phyloP scores from a whole-genome alignment of 1,140 invertebrate species.

The Drosophila lacertosa region DNA sequence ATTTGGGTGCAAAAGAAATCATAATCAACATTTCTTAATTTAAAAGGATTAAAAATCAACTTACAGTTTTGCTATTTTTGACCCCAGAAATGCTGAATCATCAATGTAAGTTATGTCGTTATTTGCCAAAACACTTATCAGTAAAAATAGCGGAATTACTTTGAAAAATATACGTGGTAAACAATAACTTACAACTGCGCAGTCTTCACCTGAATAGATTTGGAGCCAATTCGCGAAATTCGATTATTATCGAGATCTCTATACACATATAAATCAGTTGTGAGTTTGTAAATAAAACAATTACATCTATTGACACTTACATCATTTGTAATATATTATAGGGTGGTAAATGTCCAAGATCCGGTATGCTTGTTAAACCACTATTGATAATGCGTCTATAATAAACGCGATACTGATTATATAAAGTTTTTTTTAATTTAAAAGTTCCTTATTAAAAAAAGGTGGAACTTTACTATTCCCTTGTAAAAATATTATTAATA shows the following conservation, averaged over 20 bases:
- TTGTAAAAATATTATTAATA: too few species aligned
- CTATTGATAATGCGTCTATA: slow-evolving; percentile 86
- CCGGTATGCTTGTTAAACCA: slow-evolving; percentile 85
- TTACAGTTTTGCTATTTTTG: slow-evolving; percentile 88
- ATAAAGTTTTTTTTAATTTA: too few species aligned
- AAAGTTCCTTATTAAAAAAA: too few species aligned
- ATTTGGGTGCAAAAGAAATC: neutral
- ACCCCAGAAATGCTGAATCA: slow-evolving; percentile 87
- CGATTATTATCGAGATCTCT: slow-evolving; percentile 87
- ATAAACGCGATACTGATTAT: neutral
- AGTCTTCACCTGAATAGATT: slow-evolving; percentile 85
- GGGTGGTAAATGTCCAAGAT: slow-evolving; percentile 84
- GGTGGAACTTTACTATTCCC: too few species aligned
- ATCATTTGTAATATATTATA: slow-evolving; percentile 86
- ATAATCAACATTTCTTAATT: too few species aligned
- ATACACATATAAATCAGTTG: slow-evolving; percentile 13
- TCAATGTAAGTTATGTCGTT: slow-evolving; percentile 87
- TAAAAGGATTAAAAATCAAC: slow-evolving; percentile 60
- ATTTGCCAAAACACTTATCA: slow-evolving; percentile 86
- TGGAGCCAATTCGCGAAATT: slow-evolving; percentile 84
- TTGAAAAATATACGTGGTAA: neutral
- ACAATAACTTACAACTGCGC: slow-evolving; percentile 86
- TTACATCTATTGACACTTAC: slow-evolving; percentile 83
- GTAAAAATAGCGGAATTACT: neutral
- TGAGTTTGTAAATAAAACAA: neutral